Percentiles rank a stretch among this genome's conserved stretches.
phyloP scores from a whole-genome alignment of 2,888 invertebrate genomes.

The Cenopis cana region DNA sequence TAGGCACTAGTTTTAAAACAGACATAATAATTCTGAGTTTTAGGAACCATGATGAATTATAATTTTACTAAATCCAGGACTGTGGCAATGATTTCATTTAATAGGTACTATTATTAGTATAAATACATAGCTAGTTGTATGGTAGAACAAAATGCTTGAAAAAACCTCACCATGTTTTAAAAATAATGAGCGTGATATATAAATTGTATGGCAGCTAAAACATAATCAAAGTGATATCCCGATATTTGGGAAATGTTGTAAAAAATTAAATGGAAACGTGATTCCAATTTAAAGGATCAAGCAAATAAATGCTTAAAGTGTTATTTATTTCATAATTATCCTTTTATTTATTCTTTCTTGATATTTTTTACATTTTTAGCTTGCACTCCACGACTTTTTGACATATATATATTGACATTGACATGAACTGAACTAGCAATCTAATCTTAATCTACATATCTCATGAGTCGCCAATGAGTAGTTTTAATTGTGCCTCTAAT shows the following conservation, averaged over 20 bases:
- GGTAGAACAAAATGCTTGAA: neutral
- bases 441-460: too few relatives aligned
- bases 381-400: constrained; percentile 22
- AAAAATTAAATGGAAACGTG: neutral
- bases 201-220: constrained; percentile 2
- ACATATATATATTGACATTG: constrained; percentile 26
- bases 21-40: too few relatives aligned
- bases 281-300: neutral
- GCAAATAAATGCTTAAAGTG: constrained; percentile 12
- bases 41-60: too few relatives aligned
- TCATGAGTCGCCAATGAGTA: neutral
- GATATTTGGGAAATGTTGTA: neutral
- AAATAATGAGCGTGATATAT: constrained; percentile 3
- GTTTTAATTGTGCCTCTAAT: constrained; percentile 11
- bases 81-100: neutral
- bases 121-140: neutral
- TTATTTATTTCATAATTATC: constrained; percentile 16
- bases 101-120: neutral
- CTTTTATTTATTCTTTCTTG: constrained; percentile 1
- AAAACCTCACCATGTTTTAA: constrained; percentile 28
- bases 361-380: constrained; percentile 24
- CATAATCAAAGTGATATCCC: constrained; percentile 19
- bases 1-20: too few relatives aligned
- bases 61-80: too few relatives aligned
- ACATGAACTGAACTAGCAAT: too few relatives aligned